Base-by-base conservation (phyloP, 2,888 invertebrate species). In the Iselma pallidipennis region DNA sequence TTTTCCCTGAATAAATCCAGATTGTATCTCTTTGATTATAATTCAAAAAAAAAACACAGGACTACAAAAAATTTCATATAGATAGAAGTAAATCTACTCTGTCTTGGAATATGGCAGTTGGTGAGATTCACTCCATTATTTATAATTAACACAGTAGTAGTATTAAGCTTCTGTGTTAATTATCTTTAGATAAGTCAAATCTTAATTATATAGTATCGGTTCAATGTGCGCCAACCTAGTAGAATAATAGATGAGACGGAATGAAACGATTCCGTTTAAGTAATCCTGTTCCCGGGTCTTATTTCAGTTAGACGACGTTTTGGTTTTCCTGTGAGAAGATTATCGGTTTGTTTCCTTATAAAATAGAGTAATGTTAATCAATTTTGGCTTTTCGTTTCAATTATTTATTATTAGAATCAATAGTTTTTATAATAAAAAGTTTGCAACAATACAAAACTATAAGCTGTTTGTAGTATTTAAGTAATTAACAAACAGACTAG, bases 381-480 rank as follows among this genome's bases (percentile, higher is more conserved):
- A 37, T 37, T 37, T 29, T 12, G 29, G 12, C 4, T n/a, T 29
- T 29, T 29, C 29, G 12, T 29, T 29, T 37, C 9, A 37, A 16
- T 9, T 37, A 14, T 37, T 33, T 14, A 33, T 14, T 33, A 12
- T n/a, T n/a, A n/a, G n/a, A n/a, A n/a, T n/a, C n/a, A n/a, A n/a
- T n/a, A n/a, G n/a, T n/a, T n/a, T n/a, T n/a, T n/a, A n/a, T n/a
- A n/a, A n/a, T n/a, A n/a, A n/a, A n/a, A n/a, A n/a, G n/a, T n/a
- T n/a, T n/a, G n/a, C n/a, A n/a, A n/a, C n/a, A n/a, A n/a, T n/a
- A n/a, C n/a, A n/a, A n/a, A n/a, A n/a, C 12, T 33, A 49, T 58
- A 58, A 58, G 52, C 58, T 53, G 52, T 58, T 58, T 58, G 53
- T 52, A 45, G 50, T 58, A 58, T 58, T 58, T 58, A 53, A 26